Base-by-base conservation (phyloP, 2,888 invertebrate genomes). In the Dynastes hyllus region DNA sequence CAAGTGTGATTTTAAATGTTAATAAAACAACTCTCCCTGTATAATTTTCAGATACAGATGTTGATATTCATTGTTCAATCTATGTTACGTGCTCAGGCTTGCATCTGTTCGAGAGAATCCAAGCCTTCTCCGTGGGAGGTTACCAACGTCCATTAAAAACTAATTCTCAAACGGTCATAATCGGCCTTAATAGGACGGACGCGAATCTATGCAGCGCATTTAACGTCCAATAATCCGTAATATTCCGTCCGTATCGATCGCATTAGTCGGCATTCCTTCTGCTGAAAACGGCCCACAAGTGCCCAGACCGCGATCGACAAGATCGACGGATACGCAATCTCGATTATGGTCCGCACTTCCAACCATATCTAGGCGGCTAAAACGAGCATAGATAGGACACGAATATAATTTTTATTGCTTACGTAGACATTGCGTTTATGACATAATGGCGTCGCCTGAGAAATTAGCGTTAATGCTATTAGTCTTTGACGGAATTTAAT, bases 401-500 rank as follows among this genome's bases (percentile, higher is more conserved):
- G 32, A 9, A 29, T 63, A 63, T 22, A 11, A 61, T 61, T 22
- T 63, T 27, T 63, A 63, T 63, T 63, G 27, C 27, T 16, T 13
- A 16, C 63, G 63, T 1, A 27, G 11, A 13, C 13, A 9, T 27
- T 29, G 3, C 29, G 55, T 32, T 63, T 63, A 63, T 63, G 63
- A 63, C 63, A 63, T 63, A 63, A 63, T 63, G 63, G 63, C 63
- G 63, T 63, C 63, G 63, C 29, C 29, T 32, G 32, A 63, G 63
- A 63, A 63, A 63, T 63, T 63, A 63, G 29, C 32, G 29, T 63
- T 63, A 63, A 63, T 63, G 32, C 27, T 32, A 32, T 45, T 45
- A 45, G 45, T 45, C 45, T 45, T 11, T 0, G 45, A 11, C 45
- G 45, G 45, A 45, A 45, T 45, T 16, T n/a, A 55, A n/a, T 22